Conservation (phyloP, 2,113 vertebrate genomes). For the Callithrix jacchus region DNA sequence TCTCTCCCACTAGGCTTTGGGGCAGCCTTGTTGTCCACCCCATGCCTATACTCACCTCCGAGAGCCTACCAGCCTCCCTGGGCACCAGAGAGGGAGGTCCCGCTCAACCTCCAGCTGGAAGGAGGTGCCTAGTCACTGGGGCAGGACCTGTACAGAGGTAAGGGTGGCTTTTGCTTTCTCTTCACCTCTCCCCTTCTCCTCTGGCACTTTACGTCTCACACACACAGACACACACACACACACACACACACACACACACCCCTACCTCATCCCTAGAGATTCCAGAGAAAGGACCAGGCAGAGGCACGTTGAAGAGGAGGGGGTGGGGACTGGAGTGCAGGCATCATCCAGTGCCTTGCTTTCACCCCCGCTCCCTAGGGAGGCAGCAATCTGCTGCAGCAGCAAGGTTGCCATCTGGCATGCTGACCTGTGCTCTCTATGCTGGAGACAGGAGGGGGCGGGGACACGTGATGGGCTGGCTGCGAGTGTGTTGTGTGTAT, state of each 20-base stretch:
- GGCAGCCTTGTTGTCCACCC: neutral
- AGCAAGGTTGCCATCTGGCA: slow-evolving; percentile 65
- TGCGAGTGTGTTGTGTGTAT: neutral
- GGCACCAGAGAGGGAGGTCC: neutral
- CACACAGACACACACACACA: neutral
- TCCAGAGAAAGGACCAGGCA: neutral
- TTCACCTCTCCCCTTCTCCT: neutral
- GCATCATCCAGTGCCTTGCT: neutral
- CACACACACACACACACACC: neutral
- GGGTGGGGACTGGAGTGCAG: neutral
- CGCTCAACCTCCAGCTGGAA: neutral
- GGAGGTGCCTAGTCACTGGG: neutral
- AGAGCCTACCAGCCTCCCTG: neutral
- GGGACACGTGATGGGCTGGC: neutral
- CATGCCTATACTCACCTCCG: neutral
- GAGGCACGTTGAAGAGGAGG: neutral
- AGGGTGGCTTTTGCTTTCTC: neutral
- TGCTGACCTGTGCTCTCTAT: slow-evolving; percentile 48
- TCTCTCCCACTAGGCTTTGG: neutral
- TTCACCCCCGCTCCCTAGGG: neutral
- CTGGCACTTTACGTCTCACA: neutral
- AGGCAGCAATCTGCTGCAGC: slow-evolving; percentile 25
- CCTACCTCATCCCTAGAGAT: neutral
- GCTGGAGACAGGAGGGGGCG: neutral
- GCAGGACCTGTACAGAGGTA: neutral